phyloP scores from a whole-genome alignment of 2,113 vertebrate species.

The Otolemur garnettii region DNA sequence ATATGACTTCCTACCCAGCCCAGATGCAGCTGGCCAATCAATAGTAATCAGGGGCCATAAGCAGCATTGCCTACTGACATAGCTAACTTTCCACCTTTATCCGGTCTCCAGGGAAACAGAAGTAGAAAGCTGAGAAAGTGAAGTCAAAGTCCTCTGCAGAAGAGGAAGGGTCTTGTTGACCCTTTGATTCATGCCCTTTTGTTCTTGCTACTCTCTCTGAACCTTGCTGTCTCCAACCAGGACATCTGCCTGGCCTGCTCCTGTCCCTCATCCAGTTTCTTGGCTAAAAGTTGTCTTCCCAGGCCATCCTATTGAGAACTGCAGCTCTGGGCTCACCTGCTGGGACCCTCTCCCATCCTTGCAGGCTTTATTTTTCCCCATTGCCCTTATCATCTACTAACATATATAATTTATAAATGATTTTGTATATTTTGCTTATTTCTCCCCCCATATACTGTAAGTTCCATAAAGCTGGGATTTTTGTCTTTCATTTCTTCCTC shows the following conservation, averaged over 20 bases:
- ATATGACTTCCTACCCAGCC: neutral
- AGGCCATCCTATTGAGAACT: neutral
- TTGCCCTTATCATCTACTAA: neutral
- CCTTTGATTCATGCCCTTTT: neutral
- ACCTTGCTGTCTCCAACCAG: neutral
- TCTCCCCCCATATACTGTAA: neutral
- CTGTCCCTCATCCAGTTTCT: neutral
- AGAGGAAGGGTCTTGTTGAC: neutral
- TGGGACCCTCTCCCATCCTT: neutral
- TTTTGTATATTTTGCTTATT: neutral
- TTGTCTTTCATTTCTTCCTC: neutral
- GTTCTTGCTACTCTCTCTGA: neutral
- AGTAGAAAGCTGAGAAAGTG: constrained; percentile 2
- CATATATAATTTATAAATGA: neutral
- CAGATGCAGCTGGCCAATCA: neutral
- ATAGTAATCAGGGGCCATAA: neutral
- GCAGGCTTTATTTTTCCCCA: neutral
- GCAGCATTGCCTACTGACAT: neutral
- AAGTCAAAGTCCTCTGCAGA: constrained; percentile 19
- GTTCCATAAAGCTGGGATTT: neutral
- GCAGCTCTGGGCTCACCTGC: neutral
- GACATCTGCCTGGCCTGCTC: neutral
- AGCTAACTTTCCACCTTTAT: neutral
- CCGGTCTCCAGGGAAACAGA: constrained; percentile 45
- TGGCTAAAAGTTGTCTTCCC: neutral